Evolutionary conservation across 30 jellyfish, hydroid and myxozoan genomes (phyloP).

Genomic region (Mastigias papua): DNA sequence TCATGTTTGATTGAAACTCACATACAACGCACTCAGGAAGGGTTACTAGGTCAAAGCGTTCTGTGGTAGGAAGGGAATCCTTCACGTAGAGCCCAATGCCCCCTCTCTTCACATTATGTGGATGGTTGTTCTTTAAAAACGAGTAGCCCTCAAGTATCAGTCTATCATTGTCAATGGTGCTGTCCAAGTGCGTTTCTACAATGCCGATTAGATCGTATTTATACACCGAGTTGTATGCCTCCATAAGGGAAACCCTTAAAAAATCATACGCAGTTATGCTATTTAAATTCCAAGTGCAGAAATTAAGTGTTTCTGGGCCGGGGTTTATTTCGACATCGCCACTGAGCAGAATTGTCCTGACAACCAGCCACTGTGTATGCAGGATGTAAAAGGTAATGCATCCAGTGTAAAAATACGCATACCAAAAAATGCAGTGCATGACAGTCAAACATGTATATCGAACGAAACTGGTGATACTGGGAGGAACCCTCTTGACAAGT

Average conservation of each 20-base stretch:
- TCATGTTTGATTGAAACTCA: constrained; percentile 26
- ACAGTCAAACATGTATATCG: constrained; percentile 20
- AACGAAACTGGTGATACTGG: constrained; percentile 34
- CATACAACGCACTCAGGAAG: constrained; percentile 58
- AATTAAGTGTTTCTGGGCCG: constrained; percentile 69
- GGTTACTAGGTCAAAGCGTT: constrained; percentile 55
- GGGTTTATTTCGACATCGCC: constrained; percentile 76
- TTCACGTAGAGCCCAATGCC: constrained; percentile 67
- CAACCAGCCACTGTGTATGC: constrained; percentile 58
- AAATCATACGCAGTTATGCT: constrained; percentile 72
- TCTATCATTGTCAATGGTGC: constrained; percentile 61
- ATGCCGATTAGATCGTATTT: constrained; percentile 67
- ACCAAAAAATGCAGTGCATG: constrained; percentile 18
- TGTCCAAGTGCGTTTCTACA: constrained; percentile 72
- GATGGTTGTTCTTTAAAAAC: constrained; percentile 55
- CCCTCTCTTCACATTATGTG: constrained; percentile 72
- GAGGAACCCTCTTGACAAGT: constrained; percentile 64
- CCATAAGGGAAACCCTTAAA: constrained; percentile 60
- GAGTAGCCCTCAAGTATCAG: constrained; percentile 67
- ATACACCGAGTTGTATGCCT: constrained; percentile 73
- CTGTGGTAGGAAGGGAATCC: constrained; percentile 55
- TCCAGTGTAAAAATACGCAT: constrained; percentile 28
- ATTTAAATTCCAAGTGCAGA: constrained; percentile 67
- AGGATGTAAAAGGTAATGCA: constrained; percentile 56
- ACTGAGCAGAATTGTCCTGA: constrained; percentile 68